Evolutionary conservation across 2,888 invertebrate species (phyloP).

Genomic region (Glaucopsyche alexis): DNA sequence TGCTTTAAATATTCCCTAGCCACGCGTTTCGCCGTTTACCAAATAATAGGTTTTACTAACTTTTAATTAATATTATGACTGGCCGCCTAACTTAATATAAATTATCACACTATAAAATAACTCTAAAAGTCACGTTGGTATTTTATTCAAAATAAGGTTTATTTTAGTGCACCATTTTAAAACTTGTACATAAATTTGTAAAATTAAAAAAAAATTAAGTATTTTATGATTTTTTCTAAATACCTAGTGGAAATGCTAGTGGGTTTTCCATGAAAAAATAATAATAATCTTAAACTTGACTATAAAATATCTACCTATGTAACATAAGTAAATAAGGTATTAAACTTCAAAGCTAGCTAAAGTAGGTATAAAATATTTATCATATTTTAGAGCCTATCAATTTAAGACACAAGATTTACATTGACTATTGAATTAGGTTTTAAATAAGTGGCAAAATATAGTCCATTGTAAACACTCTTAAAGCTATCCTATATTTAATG

Average conservation of each 20-base stretch:
- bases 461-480: neutral
- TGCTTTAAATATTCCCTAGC: slow-evolving; percentile 4
- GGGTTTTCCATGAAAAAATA: too few species aligned
- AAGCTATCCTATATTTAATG: neutral
- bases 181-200: neutral
- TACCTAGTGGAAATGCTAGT: too few species aligned
- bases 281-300: too few species aligned
- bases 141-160: neutral
- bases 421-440: neutral
- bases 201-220: neutral
- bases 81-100: neutral
- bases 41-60: slow-evolving; percentile 8
- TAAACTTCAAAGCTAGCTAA: too few species aligned
- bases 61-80: slow-evolving; percentile 4
- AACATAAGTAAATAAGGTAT: too few species aligned
- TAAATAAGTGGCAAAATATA: neutral
- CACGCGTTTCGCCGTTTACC: neutral
- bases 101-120: slow-evolving; percentile 5
- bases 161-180: neutral
- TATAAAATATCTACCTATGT: too few species aligned
- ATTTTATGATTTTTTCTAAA: too few species aligned
- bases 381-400: too few species aligned
- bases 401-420: neutral
- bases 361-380: too few species aligned
- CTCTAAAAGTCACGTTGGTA: neutral